These are phyloP conservation scores for Parnassius smintheus DNA, from an alignment of 2,888 invertebrate genomes.

Conservation along the genomic window DNA sequence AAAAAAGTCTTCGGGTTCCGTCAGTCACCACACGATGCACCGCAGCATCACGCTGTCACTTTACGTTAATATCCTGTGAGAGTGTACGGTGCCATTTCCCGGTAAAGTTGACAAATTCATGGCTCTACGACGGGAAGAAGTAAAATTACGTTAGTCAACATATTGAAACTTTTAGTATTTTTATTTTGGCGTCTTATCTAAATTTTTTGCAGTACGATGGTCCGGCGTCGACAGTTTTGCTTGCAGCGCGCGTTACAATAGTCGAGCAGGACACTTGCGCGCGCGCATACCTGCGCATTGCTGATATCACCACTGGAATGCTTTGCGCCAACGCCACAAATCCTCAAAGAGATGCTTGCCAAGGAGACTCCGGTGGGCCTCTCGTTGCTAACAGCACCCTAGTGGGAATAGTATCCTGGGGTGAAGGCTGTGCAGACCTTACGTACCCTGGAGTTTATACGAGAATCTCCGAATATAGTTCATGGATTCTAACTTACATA, in stretches of 20 bases:
- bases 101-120: too few relatives aligned
- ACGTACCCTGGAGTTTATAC: constrained; percentile 81
- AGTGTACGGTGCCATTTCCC: too few relatives aligned
- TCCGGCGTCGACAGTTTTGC: constrained; percentile 49
- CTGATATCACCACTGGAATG: constrained; percentile 61
- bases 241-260: constrained; percentile 62
- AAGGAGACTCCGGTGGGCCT: constrained; percentile 83
- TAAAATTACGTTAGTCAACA: too few relatives aligned
- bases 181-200: too few relatives aligned
- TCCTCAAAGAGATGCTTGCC: constrained; percentile 69
- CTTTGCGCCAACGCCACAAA: constrained; percentile 60
- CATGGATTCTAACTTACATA: constrained; percentile 51
- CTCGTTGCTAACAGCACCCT: constrained; percentile 66
- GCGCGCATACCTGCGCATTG: constrained; percentile 56
- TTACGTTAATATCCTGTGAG: too few relatives aligned
- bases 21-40: too few relatives aligned
- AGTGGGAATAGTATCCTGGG: constrained; percentile 81
- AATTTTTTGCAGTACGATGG: constrained; percentile 54
- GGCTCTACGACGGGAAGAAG: too few relatives aligned
- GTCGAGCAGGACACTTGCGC: constrained; percentile 60
- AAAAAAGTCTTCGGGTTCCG: too few relatives aligned
- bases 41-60: too few relatives aligned
- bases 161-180: too few relatives aligned
- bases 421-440: constrained; percentile 76
- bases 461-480: constrained; percentile 61